These are phyloP conservation scores for Macrotus californicus DNA, from an alignment of 2,113 vertebrate genomes.

Conservation along the genomic window DNA sequence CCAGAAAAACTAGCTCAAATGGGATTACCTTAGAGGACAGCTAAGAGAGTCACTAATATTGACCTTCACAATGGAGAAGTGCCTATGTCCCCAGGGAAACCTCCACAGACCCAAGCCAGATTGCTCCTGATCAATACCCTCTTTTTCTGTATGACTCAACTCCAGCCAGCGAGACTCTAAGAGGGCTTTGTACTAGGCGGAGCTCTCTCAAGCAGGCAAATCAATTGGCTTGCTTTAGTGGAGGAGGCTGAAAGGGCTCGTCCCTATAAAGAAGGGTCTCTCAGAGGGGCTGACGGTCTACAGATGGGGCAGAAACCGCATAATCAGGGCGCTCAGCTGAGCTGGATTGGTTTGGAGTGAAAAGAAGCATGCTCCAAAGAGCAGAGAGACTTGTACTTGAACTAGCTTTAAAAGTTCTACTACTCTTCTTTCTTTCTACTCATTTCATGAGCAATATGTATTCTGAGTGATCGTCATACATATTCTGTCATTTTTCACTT, in stretches of 20 bases:
- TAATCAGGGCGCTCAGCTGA: background rate
- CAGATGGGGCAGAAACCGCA: background rate
- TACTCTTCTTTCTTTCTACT: constrained; percentile 34
- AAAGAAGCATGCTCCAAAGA: background rate
- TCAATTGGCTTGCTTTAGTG: background rate
- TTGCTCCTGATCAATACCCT: background rate
- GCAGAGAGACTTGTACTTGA: background rate
- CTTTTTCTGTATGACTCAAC: background rate
- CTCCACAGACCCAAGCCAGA: background rate
- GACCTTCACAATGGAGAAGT: constrained; percentile 42
- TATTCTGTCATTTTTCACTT: constrained; percentile 62
- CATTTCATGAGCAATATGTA: constrained; percentile 56
- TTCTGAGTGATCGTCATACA: constrained; percentile 64
- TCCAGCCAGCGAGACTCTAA: background rate
- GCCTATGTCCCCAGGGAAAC: background rate
- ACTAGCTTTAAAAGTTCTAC: constrained; percentile 38
- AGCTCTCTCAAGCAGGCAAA: background rate
- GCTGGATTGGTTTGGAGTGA: background rate
- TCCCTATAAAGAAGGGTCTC: background rate
- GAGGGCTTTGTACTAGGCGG: background rate
- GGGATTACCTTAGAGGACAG: constrained; percentile 15
- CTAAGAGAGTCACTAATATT: constrained; percentile 47
- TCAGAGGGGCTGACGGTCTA: background rate
- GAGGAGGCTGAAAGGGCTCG: background rate
- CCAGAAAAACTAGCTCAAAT: constrained; percentile 42